Evolutionary conservation across 37 sponge, comb jelly and placozoan species (phyloP).

Genomic region (Geodia barretti): DNA sequence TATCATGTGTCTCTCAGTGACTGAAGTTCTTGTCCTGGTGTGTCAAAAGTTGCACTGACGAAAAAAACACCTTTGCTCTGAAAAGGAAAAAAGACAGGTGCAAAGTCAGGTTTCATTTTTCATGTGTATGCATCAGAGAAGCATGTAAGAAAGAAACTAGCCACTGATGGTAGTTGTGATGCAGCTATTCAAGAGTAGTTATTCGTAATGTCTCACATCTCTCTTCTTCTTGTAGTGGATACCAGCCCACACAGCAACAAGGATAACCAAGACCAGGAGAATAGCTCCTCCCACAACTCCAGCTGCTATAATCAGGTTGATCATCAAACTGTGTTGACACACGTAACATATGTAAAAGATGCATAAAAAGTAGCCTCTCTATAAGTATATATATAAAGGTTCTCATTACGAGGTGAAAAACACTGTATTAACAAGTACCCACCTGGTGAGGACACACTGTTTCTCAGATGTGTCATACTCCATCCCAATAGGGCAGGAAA

Average conservation of each 20-base stretch:
- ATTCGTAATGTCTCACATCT: neutral
- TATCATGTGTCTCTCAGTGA: too few species aligned
- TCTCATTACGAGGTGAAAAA: too few species aligned
- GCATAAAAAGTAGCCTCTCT: too few species aligned
- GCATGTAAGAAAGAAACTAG: too few species aligned
- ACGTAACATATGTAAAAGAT: neutral
- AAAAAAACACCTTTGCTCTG: neutral
- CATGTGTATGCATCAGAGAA: too few species aligned
- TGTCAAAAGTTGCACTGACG: neutral
- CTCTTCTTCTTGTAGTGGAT: neutral
- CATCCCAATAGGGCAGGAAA: neutral
- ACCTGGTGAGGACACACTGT: neutral
- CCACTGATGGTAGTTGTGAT: too few species aligned
- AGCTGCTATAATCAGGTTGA: constrained; percentile 1
- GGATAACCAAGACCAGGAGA: neutral
- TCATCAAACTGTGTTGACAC: neutral
- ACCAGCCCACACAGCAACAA: neutral
- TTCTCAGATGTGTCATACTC: neutral
- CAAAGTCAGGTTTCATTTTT: too few species aligned
- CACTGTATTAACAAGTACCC: neutral
- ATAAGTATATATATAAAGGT: too few species aligned
- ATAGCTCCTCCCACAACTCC: constrained; percentile 9
- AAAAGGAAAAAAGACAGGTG: neutral
- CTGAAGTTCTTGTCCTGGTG: neutral
- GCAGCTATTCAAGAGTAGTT: neutral